phyloP scores from a whole-genome alignment of 1,140 invertebrate genomes.

The Drosophila repleta region DNA sequence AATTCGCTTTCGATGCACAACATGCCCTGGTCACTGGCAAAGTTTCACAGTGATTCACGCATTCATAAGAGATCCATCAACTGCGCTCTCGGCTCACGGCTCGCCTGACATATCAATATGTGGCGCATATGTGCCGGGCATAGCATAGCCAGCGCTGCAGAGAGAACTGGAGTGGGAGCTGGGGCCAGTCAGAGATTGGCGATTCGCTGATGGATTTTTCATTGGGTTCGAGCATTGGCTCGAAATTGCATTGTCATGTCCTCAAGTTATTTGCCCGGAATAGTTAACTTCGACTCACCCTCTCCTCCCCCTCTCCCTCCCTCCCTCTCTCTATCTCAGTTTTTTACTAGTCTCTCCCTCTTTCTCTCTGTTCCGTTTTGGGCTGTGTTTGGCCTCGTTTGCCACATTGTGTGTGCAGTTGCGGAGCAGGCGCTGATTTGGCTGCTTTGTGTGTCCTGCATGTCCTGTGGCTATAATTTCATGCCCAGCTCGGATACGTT shows the following conservation, averaged over 20 bases:
- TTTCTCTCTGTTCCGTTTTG: constrained; percentile 11
- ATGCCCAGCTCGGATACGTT: constrained; percentile 12
- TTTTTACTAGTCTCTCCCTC: not conserved
- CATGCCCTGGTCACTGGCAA: not conserved
- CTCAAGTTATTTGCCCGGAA: constrained; percentile 67
- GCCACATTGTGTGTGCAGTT: constrained; percentile 17
- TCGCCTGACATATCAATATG: constrained; percentile 5
- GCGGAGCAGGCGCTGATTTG: constrained; percentile 38
- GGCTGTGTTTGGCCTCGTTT: constrained; percentile 33
- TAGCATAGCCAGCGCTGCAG: not conserved
- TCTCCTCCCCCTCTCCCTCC: not conserved
- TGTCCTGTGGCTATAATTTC: constrained; percentile 76
- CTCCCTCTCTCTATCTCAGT: not conserved
- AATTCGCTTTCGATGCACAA: not conserved
- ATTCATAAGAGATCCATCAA: constrained; percentile 6
- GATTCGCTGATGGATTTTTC: constrained; percentile 41
- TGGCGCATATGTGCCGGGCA: not conserved
- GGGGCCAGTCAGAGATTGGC: not conserved
- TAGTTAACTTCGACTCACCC: constrained; percentile 9
- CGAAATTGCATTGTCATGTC: constrained; percentile 77
- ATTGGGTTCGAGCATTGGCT: constrained; percentile 50
- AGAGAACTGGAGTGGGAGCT: not conserved
- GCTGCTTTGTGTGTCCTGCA: constrained; percentile 38
- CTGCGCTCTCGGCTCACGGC: not conserved
- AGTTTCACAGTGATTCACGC: constrained; percentile 1